Percentiles rank a stretch among this genome's conserved stretches.
These are phyloP conservation scores for Tenodera sinensis DNA, from an alignment of 2,888 invertebrate species.

Conservation along the genomic window DNA sequence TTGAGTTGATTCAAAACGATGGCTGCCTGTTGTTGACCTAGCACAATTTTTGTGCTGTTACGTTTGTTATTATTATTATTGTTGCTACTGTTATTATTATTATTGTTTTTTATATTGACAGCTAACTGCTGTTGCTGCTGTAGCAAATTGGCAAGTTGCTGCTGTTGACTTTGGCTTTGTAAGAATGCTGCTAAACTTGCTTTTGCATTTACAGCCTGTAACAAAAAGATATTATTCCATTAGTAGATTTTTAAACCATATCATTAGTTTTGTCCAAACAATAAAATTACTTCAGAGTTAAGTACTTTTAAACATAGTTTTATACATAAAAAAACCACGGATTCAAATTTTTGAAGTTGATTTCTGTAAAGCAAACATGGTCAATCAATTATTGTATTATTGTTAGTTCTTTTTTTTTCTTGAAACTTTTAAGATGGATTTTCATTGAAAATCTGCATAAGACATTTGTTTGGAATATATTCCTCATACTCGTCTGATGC, in stretches of 20 bases:
- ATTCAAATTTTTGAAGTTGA: too few relatives aligned
- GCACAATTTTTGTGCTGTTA: constrained; percentile 29
- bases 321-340: too few relatives aligned
- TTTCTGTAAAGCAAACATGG: too few relatives aligned
- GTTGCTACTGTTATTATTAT: constrained; percentile 15
- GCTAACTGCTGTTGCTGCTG: constrained; percentile 35
- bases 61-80: constrained; percentile 28
- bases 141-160: constrained; percentile 39
- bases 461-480: too few relatives aligned
- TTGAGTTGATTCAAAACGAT: constrained; percentile 33
- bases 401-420: too few relatives aligned
- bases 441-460: too few relatives aligned
- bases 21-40: constrained; percentile 32
- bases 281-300: background rate
- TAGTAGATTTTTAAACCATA: constrained; percentile 28
- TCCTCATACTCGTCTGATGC: too few relatives aligned
- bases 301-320: too few relatives aligned
- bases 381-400: too few relatives aligned
- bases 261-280: constrained; percentile 37
- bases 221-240: background rate
- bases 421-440: too few relatives aligned
- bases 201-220: constrained; percentile 45
- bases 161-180: constrained; percentile 42
- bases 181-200: constrained; percentile 49
- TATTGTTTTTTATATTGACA: constrained; percentile 33